Conservation (phyloP, 2,888 invertebrate genomes). For the Euzetes globulus region DNA sequence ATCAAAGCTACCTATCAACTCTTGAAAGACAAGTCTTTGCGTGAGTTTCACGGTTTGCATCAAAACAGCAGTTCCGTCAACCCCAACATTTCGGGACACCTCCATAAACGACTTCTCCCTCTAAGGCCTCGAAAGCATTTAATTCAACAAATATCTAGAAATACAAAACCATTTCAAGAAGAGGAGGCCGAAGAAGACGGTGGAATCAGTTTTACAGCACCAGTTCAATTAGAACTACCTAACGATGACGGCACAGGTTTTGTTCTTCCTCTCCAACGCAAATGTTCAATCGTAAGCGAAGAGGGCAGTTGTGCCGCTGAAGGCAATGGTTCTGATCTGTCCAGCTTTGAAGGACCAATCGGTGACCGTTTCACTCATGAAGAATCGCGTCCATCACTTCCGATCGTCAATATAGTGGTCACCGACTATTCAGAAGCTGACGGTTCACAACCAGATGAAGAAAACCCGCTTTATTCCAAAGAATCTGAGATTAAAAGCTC, state of each 20-base stretch:
- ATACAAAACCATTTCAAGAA: conserved; percentile 22
- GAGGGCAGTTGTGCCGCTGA: conserved; percentile 39
- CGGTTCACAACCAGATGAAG: conserved; percentile 15
- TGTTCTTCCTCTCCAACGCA: conserved; percentile 40
- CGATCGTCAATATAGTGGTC: conserved; percentile 36
- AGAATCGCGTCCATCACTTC: neutral
- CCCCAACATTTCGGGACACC: conserved; percentile 8
- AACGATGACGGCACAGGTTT: conserved; percentile 30
- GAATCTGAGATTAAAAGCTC: neutral
- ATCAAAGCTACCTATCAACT: conserved; percentile 38
- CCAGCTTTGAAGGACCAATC: conserved; percentile 23
- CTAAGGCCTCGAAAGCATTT: conserved; percentile 19
- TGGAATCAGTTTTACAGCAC: neutral
- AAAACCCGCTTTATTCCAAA: conserved; percentile 11
- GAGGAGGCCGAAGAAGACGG: conserved; percentile 2
- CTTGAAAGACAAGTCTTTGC: conserved; percentile 37
- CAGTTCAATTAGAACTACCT: conserved; percentile 11
- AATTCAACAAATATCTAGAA: conserved; percentile 30
- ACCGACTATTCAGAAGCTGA: conserved; percentile 35
- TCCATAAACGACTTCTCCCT: conserved; percentile 16
- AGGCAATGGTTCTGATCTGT: conserved; percentile 15
- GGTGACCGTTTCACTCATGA: neutral
- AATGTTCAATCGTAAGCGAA: conserved; percentile 43
- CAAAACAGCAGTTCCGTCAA: conserved; percentile 14
- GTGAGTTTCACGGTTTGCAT: conserved; percentile 33